Conservation (phyloP, 2,888 invertebrate genomes). For the Hydriomena furcata region DNA sequence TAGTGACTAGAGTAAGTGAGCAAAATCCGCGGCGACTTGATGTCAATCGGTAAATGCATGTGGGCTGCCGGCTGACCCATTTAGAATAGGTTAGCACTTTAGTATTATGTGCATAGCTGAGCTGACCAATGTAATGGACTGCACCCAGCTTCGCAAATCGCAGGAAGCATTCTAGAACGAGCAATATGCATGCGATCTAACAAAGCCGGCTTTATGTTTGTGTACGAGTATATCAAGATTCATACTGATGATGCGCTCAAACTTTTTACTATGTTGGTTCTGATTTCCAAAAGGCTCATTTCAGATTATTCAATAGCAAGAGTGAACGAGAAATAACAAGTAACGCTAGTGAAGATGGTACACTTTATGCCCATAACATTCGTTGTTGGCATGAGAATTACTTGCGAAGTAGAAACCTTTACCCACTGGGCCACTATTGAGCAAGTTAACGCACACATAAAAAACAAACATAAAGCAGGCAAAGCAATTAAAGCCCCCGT, state of each 20-base stretch:
- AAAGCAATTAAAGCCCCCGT: conserved; percentile 69
- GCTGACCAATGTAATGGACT: conserved; percentile 15
- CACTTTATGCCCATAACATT: not conserved
- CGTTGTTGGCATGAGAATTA: conserved; percentile 5
- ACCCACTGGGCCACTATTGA: conserved; percentile 10
- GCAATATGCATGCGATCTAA: conserved; percentile 6
- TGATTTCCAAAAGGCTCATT: no score
- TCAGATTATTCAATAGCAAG: no score
- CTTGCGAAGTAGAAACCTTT: conserved; percentile 18
- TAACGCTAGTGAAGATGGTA: no score
- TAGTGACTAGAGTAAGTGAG: conserved; percentile 28
- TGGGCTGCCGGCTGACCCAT: conserved; percentile 37
- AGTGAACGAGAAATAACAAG: no score
- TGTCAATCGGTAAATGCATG: conserved; percentile 34
- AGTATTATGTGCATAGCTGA: conserved; percentile 13
- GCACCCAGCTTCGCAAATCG: conserved; percentile 19
- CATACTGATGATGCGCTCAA: no score
- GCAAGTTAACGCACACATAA: conserved; percentile 43
- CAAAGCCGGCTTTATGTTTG: no score
- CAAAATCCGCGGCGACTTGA: conserved; percentile 27
- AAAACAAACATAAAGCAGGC: conserved; percentile 60
- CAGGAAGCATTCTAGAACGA: no score
- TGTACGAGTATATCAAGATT: no score
- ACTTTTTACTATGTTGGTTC: no score
- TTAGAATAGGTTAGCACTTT: conserved; percentile 22